Conservation (phyloP, 2,888 invertebrate genomes). For the Tubulanus polymorphus region DNA sequence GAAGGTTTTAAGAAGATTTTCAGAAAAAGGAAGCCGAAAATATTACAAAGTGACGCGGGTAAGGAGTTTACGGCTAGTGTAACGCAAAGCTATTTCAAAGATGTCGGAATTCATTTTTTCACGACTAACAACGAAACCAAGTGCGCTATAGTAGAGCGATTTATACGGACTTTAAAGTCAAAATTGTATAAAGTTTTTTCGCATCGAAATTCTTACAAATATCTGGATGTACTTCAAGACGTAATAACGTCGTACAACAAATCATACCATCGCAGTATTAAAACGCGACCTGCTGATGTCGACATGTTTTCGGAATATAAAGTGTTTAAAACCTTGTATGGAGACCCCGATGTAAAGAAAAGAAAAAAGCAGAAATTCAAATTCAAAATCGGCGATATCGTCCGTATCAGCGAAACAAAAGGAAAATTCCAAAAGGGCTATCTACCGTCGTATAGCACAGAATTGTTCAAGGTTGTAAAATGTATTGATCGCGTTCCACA, state of each 20-base stretch:
- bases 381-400: not conserved
- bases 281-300: not conserved
- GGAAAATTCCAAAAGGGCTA: not conserved
- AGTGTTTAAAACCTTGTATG: too few species aligned
- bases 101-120: constrained; percentile 12
- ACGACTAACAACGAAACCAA: not conserved
- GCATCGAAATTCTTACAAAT: not conserved
- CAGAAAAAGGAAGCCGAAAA: not conserved
- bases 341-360: too few species aligned
- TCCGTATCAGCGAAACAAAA: not conserved
- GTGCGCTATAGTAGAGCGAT: not conserved
- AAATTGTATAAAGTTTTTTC: not conserved
- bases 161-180: not conserved
- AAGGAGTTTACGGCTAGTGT: not conserved
- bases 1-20: not conserved
- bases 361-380: not conserved
- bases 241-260: not conserved
- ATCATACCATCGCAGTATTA: not conserved
- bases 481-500: not conserved
- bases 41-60: not conserved
- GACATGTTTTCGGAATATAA: too few species aligned
- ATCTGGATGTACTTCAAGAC: not conserved
- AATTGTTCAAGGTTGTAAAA: not conserved
- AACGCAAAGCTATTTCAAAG: not conserved
- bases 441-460: not conserved